Base-by-base conservation (phyloP, 2,888 invertebrate species). In the Meta bourneti region DNA sequence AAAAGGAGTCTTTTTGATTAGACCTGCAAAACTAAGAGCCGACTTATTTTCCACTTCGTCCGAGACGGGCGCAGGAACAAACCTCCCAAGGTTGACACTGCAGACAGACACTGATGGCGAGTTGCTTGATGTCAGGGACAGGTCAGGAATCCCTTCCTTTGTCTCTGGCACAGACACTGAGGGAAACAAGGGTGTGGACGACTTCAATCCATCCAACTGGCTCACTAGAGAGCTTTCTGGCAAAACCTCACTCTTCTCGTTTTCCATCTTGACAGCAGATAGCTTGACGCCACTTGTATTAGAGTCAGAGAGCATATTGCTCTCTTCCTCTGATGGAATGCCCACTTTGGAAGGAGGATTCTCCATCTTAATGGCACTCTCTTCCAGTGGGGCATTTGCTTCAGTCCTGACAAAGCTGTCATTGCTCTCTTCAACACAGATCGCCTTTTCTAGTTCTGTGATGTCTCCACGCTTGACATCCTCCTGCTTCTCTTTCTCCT, bases 401-500 rank as follows among this genome's bases (percentile, higher is more conserved):
- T 61, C 61, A 5, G 11, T 16, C 16, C 16, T 61, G 11, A 61
- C 61, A 11, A 71, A 54, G 20, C 78, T 70, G 34, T 89, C 89
- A 52, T 52, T 52, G 34, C 48, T 81, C 71, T 87, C 87, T 16
- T 91, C 91, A 4, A 91, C 75, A 49, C 74, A 75, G 8, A 91
- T 91, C 6, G 78, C 75, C 48, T 91, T 91, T 49, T 91, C 91
- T 49, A 91, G 70, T 69, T 91, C 87, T 20, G 87, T 79, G 2
- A 91, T 83, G 9, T 86, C 86, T 11, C 52, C 85, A 20, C 85
- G 54, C n/a, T 91, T 91, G 13, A 71, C 90, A 71, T 91, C 87
- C 16, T 91, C 87, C 20, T 87, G 19, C 51, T 91, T 91, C 34
- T 91, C 91, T 61, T 91, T 89, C 48, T 85, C 89, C 78, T 91